These are phyloP conservation scores for Camptogramma bilineatum DNA, from an alignment of 2,888 invertebrate species.

Conservation along the genomic window DNA sequence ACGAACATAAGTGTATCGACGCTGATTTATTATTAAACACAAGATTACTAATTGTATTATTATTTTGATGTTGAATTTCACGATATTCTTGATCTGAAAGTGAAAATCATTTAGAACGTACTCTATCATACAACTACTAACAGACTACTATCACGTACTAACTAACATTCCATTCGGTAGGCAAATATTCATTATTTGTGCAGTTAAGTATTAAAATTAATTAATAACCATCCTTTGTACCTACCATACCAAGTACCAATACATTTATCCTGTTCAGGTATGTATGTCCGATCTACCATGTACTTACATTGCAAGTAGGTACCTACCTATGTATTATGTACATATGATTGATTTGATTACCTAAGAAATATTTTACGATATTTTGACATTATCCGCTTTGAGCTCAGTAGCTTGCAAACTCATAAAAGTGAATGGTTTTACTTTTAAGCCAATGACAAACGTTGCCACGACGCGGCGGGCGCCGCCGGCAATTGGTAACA, in stretches of 20 bases:
- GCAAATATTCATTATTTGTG: too few relatives aligned
- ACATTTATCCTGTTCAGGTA: not conserved
- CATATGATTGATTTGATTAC: not conserved
- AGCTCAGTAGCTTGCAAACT: conserved; percentile 1
- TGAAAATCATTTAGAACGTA: too few relatives aligned
- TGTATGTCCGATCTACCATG: not conserved
- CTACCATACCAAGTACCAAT: not conserved
- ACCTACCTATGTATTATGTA: too few relatives aligned
- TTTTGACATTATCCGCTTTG: conserved; percentile 7
- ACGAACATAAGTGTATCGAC: too few relatives aligned
- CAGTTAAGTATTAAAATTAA: not conserved
- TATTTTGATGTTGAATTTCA: too few relatives aligned
- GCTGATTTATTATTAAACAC: too few relatives aligned
- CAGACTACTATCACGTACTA: too few relatives aligned
- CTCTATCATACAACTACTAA: too few relatives aligned
- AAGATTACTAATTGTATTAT: too few relatives aligned
- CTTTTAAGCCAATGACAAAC: conserved; percentile 1
- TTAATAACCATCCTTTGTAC: not conserved
- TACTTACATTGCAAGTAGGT: not conserved
- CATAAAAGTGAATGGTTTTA: conserved; percentile 21
- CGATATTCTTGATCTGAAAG: too few relatives aligned
- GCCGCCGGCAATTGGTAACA: not conserved
- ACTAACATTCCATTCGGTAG: too few relatives aligned
- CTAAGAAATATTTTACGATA: conserved; percentile 1
- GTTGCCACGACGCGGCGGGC: not conserved